Evolutionary conservation across 1,140 invertebrate species (phyloP), one percentile per base, ranked within the genome.

Genomic region (Liolophura sinensis): DNA sequence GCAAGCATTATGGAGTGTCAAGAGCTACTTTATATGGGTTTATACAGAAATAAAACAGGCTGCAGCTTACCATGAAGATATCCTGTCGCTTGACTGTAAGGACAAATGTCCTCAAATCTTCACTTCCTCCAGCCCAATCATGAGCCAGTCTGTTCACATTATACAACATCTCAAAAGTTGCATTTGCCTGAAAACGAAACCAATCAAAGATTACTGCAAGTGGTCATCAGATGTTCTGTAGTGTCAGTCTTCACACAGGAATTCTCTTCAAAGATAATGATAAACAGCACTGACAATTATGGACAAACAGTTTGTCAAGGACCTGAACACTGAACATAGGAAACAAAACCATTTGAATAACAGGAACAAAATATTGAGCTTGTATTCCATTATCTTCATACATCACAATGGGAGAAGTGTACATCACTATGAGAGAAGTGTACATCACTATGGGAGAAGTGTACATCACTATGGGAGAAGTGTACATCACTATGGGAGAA

Each of bases 61-160:
- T 58, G 5, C 18, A 27, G 22, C 31, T 58, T 58, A 27, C 60
- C 57, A 57, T 68, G 48, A 50, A 66, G 48, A 55, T 76, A 68
- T 46, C 31, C 51, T 48, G 54, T 22, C 24, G 24, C 47, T 55
- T 65, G n/a, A 75, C 20, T 48, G 60, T 59, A 46, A 31, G 60
- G 24, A 61, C 64, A 27, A 61, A 60, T 16, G 61, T 49, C 60
- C 60, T 48, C 52, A 64, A 40, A 54, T 69, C 72, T 15, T 66
- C 67, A 1, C 74, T 65, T 14, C 80, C 74, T n/a, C 74, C 66
- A 5, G 75, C 75, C 76, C 82, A 84, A 11, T 69, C 69, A 18
- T 75, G 64, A 11, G 82, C 64, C 31, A 78, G 69, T 14, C 61
- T 46, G n/a, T 76, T 70, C 6, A 82, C 75, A 20, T 78, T 74